Percentiles rank a stretch among this genome's conserved stretches.
phyloP scores from a whole-genome alignment of 92 coral and sea anemone species.

The Zoanthus gigantus region DNA sequence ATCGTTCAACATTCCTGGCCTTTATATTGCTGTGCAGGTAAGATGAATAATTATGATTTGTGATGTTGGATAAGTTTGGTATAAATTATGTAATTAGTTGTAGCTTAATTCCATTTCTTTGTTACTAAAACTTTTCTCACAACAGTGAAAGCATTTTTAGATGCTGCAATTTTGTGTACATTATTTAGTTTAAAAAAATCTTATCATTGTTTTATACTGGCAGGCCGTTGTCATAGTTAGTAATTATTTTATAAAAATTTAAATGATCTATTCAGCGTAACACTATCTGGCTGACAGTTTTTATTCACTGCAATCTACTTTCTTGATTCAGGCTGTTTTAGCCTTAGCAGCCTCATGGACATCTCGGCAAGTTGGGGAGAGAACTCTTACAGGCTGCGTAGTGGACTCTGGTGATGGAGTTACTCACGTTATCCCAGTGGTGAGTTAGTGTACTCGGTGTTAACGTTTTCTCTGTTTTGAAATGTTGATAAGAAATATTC shows the following conservation, averaged over 20 bases:
- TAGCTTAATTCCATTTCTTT: background rate
- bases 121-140: no score
- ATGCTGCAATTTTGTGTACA: no score
- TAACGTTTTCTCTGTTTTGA: background rate
- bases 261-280: no score
- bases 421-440: slow-evolving; percentile 99
- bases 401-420: slow-evolving; percentile 99
- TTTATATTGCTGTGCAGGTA: slow-evolving; percentile 99
- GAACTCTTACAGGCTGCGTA: slow-evolving; percentile 97
- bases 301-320: background rate
- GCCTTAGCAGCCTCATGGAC: slow-evolving; percentile 99
- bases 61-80: background rate
- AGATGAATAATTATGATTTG: background rate
- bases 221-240: no score
- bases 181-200: no score
- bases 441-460: slow-evolving; percentile 29
- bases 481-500: background rate
- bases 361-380: slow-evolving; percentile 99
- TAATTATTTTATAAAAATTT: no score
- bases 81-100: background rate
- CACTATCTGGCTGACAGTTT: background rate
- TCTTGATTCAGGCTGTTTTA: slow-evolving; percentile 82
- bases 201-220: no score
- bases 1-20: slow-evolving; percentile 97
- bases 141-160: no score